Evolutionary conservation across 2,888 invertebrate genomes (phyloP), one percentile per base, ranked within the genome.

Genomic region (Campoplex capitator): DNA sequence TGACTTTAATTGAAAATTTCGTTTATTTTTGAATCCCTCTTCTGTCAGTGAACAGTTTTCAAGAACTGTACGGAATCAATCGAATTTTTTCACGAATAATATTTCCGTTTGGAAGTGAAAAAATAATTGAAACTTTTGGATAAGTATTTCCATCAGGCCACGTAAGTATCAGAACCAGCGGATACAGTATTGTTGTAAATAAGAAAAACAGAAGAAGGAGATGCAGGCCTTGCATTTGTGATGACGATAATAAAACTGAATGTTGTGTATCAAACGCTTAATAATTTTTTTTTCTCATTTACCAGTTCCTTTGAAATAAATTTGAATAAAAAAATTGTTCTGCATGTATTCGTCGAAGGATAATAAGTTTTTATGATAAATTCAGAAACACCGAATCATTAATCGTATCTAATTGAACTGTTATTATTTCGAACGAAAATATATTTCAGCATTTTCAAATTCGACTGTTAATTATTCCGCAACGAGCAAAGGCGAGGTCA

Each of bases 191-290:
- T 28, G 28, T 62, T 62, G 62, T 62, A 62, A 32, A 71, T 13
- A 28, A 13, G n/a, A 32, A 32, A 18, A 54, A 28, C 11, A 35
- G 42, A 6, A 56, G 9, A 42, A 76, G 28, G 38, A 76, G 18
- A 45, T 71, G 58, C 70, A 35, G 45, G 8, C n/a, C 45, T 58
- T 58, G 28, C 56, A 83, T 74, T 83, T 86, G 85, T 86, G 79
- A 83, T 80, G 86, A 82, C 45, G 83, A 85, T 85, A 85, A 80
- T 83, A 83, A 83, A 80, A 80, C 79, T 80, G 28, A 70, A 86
- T 86, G 83, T 85, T 75, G 83, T 75, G 83, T 71, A 83, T 71
- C n/a, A 45, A 65, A 23, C 1, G 11, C 16, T 38, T 45, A 45
- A 13, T 7, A 7, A 42, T 2, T 42, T 42, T 62, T 42, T 62